A percentile compares a stretch with the other conserved stretches of the same genome.
These are phyloP conservation scores for Chrysochloris asiatica DNA, from an alignment of 2,113 vertebrate species.

Conservation along the genomic window DNA sequence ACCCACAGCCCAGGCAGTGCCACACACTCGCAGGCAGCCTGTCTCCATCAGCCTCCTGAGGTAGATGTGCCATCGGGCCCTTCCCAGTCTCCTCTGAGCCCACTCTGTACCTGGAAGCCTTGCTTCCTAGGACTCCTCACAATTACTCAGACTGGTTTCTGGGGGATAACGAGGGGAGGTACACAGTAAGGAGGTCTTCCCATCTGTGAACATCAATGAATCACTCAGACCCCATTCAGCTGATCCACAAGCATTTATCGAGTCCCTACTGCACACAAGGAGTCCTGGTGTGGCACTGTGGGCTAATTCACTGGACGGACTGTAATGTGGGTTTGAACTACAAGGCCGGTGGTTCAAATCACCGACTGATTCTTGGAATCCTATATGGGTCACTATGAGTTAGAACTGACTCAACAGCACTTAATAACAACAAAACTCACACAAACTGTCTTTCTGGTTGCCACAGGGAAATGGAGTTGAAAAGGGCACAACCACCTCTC, in stretches of 20 bases:
- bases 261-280: neutral
- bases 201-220: neutral
- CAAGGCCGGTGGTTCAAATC: neutral
- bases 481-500: neutral
- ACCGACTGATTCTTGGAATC: neutral
- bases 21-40: neutral
- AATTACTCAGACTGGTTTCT: neutral
- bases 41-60: neutral
- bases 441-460: neutral
- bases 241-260: neutral
- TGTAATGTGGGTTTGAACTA: no score
- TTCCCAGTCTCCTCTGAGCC: neutral
- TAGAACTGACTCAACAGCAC: neutral
- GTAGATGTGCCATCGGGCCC: neutral
- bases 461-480: neutral
- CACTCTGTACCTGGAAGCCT: neutral
- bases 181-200: neutral
- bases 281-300: neutral
- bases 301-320: no score
- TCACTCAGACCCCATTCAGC: fast-evolving
- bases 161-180: no score
- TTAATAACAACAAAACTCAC: no score
- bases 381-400: neutral
- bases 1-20: neutral
- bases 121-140: neutral